A percentile compares a stretch with the other conserved stretches of the same genome.
Conservation (phyloP, 2,113 vertebrate genomes). For the Poeciliopsis prolifica region DNA sequence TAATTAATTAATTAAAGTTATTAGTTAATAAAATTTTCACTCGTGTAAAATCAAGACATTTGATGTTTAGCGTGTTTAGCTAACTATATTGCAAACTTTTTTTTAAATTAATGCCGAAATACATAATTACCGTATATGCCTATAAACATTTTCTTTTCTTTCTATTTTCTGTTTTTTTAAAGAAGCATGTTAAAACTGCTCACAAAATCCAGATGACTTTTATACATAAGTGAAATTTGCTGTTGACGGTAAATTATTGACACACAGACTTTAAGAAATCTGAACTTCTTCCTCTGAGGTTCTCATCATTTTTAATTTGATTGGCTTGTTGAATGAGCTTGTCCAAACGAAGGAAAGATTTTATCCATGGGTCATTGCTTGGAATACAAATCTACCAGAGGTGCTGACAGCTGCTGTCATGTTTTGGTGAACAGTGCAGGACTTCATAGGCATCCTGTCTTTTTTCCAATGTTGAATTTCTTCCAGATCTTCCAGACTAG, state of each 20-base stretch:
- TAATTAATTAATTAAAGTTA: too few relatives aligned
- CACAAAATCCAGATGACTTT: neutral
- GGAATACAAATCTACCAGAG: constrained; percentile 58
- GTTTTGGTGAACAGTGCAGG: constrained; percentile 69
- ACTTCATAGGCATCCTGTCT: constrained; percentile 56
- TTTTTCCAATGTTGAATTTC: constrained; percentile 22
- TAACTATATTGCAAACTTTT: too few relatives aligned
- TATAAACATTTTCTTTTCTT: neutral
- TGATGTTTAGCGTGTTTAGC: too few relatives aligned
- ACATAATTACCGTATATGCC: too few relatives aligned
- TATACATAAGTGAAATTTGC: neutral
- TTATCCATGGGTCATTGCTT: constrained; percentile 40
- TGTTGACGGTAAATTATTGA: neutral
- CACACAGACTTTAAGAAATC: neutral
- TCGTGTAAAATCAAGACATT: too few relatives aligned
- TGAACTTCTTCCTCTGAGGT: constrained; percentile 15
- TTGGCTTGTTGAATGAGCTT: constrained; percentile 59
- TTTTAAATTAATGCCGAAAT: too few relatives aligned
- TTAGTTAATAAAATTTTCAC: too few relatives aligned
- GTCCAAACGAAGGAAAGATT: constrained; percentile 48
- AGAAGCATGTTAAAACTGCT: neutral
- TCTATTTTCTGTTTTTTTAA: neutral
- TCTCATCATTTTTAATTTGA: constrained; percentile 39
- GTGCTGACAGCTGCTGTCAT: constrained; percentile 74
- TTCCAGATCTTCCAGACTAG: neutral